Percentiles rank a stretch among this genome's conserved stretches.
phyloP scores from a whole-genome alignment of 2,797 vertebrate genomes.

The Antennarius maculatus region DNA sequence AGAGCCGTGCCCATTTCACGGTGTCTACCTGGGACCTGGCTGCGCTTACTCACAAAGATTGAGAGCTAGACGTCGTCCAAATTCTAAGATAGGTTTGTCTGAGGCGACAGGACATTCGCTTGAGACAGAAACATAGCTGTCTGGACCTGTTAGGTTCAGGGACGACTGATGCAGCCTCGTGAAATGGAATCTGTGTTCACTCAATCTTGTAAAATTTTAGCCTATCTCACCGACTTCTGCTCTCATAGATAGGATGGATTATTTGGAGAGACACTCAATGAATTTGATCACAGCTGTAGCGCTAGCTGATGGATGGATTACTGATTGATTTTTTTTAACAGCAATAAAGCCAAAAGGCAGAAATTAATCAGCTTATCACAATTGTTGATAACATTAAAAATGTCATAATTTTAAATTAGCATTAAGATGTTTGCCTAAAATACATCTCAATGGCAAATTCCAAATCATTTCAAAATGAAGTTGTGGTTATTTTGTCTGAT shows the following conservation, averaged over 20 bases:
- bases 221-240: too few species aligned
- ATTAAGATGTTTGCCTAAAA: neutral
- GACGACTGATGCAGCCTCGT: slow-evolving; percentile 39
- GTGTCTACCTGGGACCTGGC: slow-evolving; percentile 74
- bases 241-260: too few species aligned
- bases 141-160: slow-evolving; percentile 48
- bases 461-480: neutral
- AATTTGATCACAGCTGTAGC: too few species aligned
- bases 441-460: neutral
- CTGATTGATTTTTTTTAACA: too few species aligned
- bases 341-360: too few species aligned
- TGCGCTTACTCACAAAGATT: slow-evolving; percentile 79
- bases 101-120: slow-evolving; percentile 53
- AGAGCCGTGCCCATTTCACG: slow-evolving; percentile 81
- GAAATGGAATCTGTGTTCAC: slow-evolving; percentile 45
- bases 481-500: neutral
- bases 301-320: too few species aligned
- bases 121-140: slow-evolving; percentile 49
- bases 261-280: too few species aligned
- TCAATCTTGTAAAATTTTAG: too few species aligned
- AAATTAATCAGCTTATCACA: too few species aligned
- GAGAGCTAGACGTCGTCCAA: slow-evolving; percentile 57
- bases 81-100: slow-evolving; percentile 48
- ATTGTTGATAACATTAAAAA: too few species aligned
- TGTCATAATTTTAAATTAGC: neutral